These are phyloP conservation scores for Carollia perspicillata DNA, from an alignment of 2,113 vertebrate species.

Conservation along the genomic window DNA sequence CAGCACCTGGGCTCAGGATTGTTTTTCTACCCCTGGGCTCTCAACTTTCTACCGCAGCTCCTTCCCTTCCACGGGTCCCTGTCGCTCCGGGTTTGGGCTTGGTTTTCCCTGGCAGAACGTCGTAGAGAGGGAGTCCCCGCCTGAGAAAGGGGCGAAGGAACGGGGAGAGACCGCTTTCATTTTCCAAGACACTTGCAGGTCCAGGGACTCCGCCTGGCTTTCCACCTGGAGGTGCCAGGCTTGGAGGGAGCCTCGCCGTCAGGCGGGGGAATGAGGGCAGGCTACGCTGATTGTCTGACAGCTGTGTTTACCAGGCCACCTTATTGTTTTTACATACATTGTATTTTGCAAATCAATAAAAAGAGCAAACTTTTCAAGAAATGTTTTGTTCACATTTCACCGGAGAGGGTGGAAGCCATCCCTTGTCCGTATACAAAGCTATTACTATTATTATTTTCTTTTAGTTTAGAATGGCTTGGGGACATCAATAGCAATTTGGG, in stretches of 20 bases:
- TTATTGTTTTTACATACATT: background rate
- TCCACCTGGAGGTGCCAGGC: background rate
- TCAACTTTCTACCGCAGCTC: background rate
- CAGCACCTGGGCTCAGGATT: background rate
- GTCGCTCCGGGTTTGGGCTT: background rate
- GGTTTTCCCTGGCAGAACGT: background rate
- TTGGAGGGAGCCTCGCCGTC: background rate
- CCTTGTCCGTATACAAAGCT: background rate
- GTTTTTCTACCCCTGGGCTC: background rate
- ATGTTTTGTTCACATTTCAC: background rate
- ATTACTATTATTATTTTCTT: background rate
- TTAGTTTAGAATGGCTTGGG: background rate
- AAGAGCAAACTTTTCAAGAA: constrained; percentile 59
- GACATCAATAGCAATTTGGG: background rate
- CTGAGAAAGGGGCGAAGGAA: background rate
- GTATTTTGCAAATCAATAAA: constrained; percentile 37
- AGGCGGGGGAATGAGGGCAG: too few relatives aligned
- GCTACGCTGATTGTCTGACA: background rate
- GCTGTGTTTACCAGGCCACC: background rate
- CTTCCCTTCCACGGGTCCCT: background rate
- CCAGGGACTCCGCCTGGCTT: background rate
- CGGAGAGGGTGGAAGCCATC: background rate
- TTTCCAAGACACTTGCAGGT: background rate
- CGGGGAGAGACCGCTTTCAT: background rate
- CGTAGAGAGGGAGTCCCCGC: background rate